Conservation (phyloP, 2,888 invertebrate genomes). For the Eupithecia pulchellata region DNA sequence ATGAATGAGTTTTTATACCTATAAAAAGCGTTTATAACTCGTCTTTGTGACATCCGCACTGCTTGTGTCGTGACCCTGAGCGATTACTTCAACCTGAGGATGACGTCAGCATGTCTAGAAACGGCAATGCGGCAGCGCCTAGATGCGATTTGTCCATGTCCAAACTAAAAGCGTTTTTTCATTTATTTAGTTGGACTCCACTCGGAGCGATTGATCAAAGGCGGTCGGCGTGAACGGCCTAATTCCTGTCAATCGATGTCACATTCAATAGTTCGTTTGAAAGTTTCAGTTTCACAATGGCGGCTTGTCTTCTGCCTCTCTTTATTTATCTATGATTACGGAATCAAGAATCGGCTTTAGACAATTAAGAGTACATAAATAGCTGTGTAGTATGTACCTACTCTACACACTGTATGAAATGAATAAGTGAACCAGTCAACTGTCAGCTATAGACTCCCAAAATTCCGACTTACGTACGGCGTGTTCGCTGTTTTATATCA, state of each 20-base stretch:
- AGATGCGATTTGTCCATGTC: conserved; percentile 30
- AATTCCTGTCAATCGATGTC: conserved; percentile 2
- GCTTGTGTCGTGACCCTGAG: conserved; percentile 9
- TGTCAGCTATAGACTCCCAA: background rate
- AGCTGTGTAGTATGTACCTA: background rate
- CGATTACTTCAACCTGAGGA: conserved; percentile 13
- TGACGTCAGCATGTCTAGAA: conserved; percentile 30
- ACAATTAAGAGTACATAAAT: background rate
- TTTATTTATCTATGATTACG: background rate
- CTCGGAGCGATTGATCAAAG: conserved; percentile 15
- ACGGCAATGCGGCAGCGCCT: conserved; percentile 31
- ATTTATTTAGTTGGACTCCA: conserved; percentile 24
- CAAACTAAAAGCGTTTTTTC: conserved; percentile 30
- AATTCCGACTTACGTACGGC: background rate
- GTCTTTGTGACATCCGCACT: conserved; percentile 2
- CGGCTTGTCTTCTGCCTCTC: background rate
- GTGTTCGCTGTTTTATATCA: conserved; percentile 14
- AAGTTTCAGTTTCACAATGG: background rate
- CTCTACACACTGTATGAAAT: background rate
- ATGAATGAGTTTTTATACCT: conserved; percentile 2
- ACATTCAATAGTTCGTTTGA: background rate
- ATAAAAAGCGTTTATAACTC: background rate
- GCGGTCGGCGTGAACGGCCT: conserved; percentile 13
- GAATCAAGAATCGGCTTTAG: background rate
- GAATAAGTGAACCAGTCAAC: background rate